These are phyloP conservation scores for Epizoanthus fatuus DNA, from an alignment of 92 coral and sea anemone genomes.

Conservation along the genomic window DNA sequence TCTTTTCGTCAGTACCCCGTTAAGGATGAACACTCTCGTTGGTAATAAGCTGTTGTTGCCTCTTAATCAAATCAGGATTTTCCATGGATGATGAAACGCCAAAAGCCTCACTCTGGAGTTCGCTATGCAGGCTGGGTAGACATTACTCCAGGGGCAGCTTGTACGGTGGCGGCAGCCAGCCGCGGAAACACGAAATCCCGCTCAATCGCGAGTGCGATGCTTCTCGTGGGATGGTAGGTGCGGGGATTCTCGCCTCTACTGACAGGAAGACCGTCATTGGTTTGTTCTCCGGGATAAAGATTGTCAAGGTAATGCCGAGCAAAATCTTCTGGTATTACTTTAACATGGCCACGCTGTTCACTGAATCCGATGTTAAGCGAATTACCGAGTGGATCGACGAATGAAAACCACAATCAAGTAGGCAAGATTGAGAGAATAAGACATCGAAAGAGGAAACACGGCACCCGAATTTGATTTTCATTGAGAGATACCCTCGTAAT, in stretches of 20 bases:
- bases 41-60: neutral
- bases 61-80: neutral
- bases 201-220: constrained; percentile 8
- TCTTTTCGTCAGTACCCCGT: no score
- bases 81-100: neutral
- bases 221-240: neutral
- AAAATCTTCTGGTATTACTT: neutral
- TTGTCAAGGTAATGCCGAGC: neutral
- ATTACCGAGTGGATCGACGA: neutral
- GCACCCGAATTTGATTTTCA: no score
- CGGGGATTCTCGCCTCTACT: neutral
- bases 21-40: no score
- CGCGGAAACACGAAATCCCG: constrained; percentile 21
- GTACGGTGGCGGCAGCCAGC: neutral
- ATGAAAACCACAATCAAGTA: neutral
- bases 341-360: constrained; percentile 10
- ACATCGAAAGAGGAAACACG: no score
- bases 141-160: neutral
- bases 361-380: neutral
- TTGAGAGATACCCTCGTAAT: no score
- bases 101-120: neutral
- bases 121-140: constrained; percentile 1
- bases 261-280: constrained; percentile 2
- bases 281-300: neutral
- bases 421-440: neutral